Evolutionary conservation across 1,140 invertebrate species (phyloP), one percentile per base, ranked within the genome.

Genomic region (Lineus longissimus): DNA sequence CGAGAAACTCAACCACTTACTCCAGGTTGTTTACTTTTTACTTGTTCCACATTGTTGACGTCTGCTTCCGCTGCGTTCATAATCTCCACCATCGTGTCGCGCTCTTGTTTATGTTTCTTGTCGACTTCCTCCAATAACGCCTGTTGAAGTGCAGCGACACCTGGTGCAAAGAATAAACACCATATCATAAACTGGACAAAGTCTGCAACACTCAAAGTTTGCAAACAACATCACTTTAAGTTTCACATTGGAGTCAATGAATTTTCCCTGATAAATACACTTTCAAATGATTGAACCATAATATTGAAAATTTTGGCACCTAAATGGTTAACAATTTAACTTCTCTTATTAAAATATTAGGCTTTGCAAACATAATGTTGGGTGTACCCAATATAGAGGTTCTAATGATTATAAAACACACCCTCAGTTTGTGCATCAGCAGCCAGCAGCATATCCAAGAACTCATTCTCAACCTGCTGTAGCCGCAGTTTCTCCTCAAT

Each of bases 41-140:
- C 33, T 15, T 36, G 33, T 36, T 36, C 33, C 15, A 36, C 33
- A 36, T 36, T 36, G 6, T 51, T 51, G 6, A 58, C 62, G 56
- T 70, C 70, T 23, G 47, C 55, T 22, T 64, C 63, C 2, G 67
- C 60, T 11, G 51, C 47, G 23, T 68, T 57, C 11, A 74, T 54
- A 1, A 76, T 41, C 25, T 62, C 63, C 59, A 72, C 57, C 47
- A 76, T 51, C 11, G 69, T 58, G 27, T 73, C 66, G 27, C 69
- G 57, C 40, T 76, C 74, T 15, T 71, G 67, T 29, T 61, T 62
- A 22, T 76, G 72, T 54, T 69, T 68, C 30, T 64, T 66, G 43
- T 74, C 72, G 27, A 74, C 23, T n/a, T 66, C 61, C 47, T 65
- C 61, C 17, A 76, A 59, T 7, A 72, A 58, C 2, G 66, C 67